phyloP scores from a whole-genome alignment of 2,797 vertebrate species.

The Masticophis lateralis region DNA sequence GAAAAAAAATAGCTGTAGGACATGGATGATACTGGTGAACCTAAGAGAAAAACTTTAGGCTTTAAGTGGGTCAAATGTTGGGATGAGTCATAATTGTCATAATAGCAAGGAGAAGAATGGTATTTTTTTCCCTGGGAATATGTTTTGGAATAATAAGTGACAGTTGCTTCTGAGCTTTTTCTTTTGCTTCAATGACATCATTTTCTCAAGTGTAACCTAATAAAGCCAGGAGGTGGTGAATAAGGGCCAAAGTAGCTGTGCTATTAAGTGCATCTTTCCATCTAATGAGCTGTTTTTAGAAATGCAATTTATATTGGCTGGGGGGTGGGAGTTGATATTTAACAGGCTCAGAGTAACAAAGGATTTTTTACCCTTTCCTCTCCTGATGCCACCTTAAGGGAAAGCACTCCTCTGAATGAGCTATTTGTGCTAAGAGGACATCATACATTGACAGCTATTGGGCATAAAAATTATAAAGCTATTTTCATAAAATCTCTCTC shows the following conservation, averaged over 20 bases:
- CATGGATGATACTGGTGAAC: constrained; percentile 49
- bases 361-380: neutral
- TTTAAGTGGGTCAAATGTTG: constrained; percentile 31
- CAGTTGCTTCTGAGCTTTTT: neutral
- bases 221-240: neutral
- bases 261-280: neutral
- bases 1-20: constrained; percentile 48
- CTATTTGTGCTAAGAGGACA: neutral
- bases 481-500: neutral
- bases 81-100: constrained; percentile 46
- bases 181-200: neutral
- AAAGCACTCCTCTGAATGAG: neutral
- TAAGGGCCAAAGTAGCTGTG: neutral
- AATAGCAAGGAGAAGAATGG: constrained; percentile 43
- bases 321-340: neutral
- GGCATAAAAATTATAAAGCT: neutral
- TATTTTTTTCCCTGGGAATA: constrained; percentile 26
- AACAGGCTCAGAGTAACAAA: neutral
- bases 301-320: neutral
- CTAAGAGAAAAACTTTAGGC: constrained; percentile 48
- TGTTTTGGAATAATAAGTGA: constrained; percentile 11
- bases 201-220: constrained; percentile 11
- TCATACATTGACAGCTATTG: neutral
- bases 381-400: neutral
- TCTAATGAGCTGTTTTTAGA: neutral